Evolutionary conservation across 2,888 invertebrate genomes (phyloP).

Genomic region (Melanargia galathea): DNA sequence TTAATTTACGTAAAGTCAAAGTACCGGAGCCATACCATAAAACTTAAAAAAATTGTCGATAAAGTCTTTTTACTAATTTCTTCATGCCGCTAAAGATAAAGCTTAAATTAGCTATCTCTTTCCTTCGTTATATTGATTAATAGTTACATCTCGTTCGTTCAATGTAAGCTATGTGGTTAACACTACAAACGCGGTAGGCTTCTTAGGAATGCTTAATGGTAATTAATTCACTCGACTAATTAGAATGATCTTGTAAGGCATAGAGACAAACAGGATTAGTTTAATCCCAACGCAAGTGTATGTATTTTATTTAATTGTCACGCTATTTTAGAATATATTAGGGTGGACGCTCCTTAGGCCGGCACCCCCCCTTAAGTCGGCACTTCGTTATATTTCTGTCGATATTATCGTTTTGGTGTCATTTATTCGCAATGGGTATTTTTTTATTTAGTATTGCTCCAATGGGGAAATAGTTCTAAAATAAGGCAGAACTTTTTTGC

Average conservation of each 20-base stretch:
- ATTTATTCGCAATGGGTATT: too few relatives aligned
- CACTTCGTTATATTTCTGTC: too few relatives aligned
- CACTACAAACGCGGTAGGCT: conserved; percentile 41
- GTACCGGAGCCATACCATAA: neutral
- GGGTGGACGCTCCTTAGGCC: too few relatives aligned
- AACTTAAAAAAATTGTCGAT: conserved; percentile 23
- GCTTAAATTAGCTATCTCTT: conserved; percentile 19
- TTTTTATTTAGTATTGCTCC: too few relatives aligned
- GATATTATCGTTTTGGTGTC: too few relatives aligned
- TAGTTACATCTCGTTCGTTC: conserved; percentile 36
- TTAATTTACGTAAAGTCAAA: conserved; percentile 1
- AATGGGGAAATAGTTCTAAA: too few relatives aligned
- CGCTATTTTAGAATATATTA: conserved; percentile 4
- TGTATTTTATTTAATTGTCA: conserved; percentile 35
- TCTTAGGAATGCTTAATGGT: conserved; percentile 43
- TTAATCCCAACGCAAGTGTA: conserved; percentile 38
- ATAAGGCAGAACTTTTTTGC: too few relatives aligned
- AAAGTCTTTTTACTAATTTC: conserved; percentile 23
- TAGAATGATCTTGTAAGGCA: conserved; percentile 44
- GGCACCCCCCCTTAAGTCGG: too few relatives aligned
- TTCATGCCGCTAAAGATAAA: conserved; percentile 18
- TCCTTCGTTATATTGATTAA: conserved; percentile 37
- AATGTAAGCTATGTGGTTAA: conserved; percentile 27
- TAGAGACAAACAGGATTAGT: conserved; percentile 41
- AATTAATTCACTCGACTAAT: conserved; percentile 47